Evolutionary conservation across 2,797 vertebrate genomes (phyloP), one percentile per base, ranked within the genome.

Genomic region (Pangasius sanitwongsei): DNA sequence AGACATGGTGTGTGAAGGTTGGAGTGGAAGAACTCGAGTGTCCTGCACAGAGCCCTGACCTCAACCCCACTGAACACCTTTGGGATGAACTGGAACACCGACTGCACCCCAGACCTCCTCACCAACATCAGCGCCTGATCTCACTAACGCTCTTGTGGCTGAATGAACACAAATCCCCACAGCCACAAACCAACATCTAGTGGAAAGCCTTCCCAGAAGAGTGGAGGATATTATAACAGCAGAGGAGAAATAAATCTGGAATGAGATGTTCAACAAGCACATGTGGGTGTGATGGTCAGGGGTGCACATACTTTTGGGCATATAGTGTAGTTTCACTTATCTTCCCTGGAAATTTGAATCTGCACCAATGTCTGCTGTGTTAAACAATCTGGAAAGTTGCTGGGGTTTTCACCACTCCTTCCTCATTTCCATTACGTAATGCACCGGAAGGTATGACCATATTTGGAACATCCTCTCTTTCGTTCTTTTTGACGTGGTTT

Each of bases 381-480:
- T 50, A 31, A n/a, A 70, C 4, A 25, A 13, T 6, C 4, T 1
- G n/a, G 65, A 37, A 70, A 69, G 2, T 85, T 20, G 2, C 0
- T 8, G 48, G 83, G 44, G n/a, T 0, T 70, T 85, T 70, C 18
- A 84, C 41, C 41, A 3, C 5, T 69, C 6, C 23, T 82, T 75
- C 61, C 82, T n/a, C 34, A 0, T 75, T 75, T 75, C 48, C 4
- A 82, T 89, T 65, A 87, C 88, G 85, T 87, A 87, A 87, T 85
- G 37, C 18, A 48, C 16, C 67, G 83, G 88, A 87, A 77, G 50
- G 1, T 4, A 57, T 59, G 16, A 37, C 85, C 82, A 87, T 82
- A 53, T 83, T 72, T 87, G 92, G 92, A 88, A 87, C 83, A 69
- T 65, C 70, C 85, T 69, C 20, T 13, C 61, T 59, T 44, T 16